phyloP scores from a whole-genome alignment of 2,113 vertebrate species.

The Acrocephalus kingi region DNA sequence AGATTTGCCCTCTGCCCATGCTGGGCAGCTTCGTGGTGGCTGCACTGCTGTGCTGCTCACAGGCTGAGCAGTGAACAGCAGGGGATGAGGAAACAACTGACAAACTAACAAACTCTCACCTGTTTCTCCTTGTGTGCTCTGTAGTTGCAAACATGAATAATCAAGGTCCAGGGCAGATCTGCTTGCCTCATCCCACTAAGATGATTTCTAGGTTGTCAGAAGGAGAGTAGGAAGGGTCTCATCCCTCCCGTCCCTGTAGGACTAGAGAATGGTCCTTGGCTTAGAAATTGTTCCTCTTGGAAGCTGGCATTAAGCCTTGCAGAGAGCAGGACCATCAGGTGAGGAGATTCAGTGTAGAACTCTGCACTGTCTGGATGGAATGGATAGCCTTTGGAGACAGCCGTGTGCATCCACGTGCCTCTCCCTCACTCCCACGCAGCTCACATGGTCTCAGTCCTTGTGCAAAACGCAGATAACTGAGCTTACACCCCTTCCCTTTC shows the following conservation, averaged over 20 bases:
- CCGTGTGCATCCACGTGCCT: rapidly evolving
- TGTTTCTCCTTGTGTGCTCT: not conserved
- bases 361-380: not conserved
- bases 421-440: not conserved
- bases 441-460: not conserved
- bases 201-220: not conserved
- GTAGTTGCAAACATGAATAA: not conserved
- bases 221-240: not conserved
- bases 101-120: not conserved
- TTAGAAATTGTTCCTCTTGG: not conserved
- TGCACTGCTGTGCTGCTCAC: not conserved
- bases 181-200: not conserved
- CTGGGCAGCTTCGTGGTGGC: not conserved
- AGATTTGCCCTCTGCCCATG: not conserved
- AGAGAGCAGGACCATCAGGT: not conserved
- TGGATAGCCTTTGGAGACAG: not conserved
- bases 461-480: not conserved
- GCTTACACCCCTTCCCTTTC: not conserved
- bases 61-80: not conserved
- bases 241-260: not conserved
- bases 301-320: not conserved
- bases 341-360: not conserved
- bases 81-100: not conserved
- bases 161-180: not conserved
- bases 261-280: not conserved